Evolutionary conservation across 2,113 vertebrate genomes (phyloP), one percentile per base, ranked within the genome.

Genomic region (Lichenostomus cassidix): DNA sequence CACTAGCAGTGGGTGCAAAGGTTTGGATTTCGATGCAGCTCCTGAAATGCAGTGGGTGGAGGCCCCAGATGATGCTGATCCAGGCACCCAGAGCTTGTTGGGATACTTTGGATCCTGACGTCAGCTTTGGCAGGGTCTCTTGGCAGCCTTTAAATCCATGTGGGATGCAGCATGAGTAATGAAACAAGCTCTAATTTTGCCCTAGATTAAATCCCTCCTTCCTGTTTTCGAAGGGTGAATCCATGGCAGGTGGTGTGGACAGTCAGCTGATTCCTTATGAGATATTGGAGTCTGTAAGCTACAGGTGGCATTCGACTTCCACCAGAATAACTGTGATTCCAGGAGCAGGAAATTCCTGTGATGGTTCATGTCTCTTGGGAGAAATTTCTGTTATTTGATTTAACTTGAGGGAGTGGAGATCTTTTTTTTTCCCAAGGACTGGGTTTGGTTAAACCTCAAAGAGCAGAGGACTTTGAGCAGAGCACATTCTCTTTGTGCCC

Each of bases 161-260:
- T 18, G 11, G 82, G 71, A 39, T 79, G 56, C 14, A 29, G 39
- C 37, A 53, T 92, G 90, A 95, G 52, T 95, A 78, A 96, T 77
- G 64, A 81, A 52, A n/a, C 39, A 18, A 86, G 75, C 68, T 90
- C 19, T 86, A 52, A 93, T 91, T 81, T n/a, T 41, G 31, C 39
- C 23, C 50, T 24, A 6, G 70, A 47, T 87, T 62, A 85, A 89
- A 39, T 35, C 68, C 24, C 60, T 86, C 35, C 93, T 95, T 95
- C 79, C 94, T 95, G 90, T 92, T 96, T 92, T 53, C 64, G 33
- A 29, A 8, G 59, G 55, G 37, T 9, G 44, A 65, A 19, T 52
- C 62, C 2, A 2, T 20, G 27, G 55, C 59, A 55, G 42, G 87
- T n/a, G 70, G 12, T 49, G 22, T n/a, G 46, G 62, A n/a, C 37